These are phyloP conservation scores for Murina feae DNA, from an alignment of 2,113 vertebrate genomes.

Conservation along the genomic window DNA sequence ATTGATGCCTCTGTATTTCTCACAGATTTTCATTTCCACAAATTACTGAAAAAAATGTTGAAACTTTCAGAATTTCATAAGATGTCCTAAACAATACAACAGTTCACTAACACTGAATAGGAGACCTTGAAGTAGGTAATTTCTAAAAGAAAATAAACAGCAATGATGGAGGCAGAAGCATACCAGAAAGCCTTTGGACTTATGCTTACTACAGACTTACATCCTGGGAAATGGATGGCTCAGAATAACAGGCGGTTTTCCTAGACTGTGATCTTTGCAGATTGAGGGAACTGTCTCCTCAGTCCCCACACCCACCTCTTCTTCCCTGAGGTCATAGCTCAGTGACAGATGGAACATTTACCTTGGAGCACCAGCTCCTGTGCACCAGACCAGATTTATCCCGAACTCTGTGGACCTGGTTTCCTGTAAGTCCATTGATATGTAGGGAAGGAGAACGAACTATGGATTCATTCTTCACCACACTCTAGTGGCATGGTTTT, in stretches of 20 bases:
- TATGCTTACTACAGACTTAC: background rate
- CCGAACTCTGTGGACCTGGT: background rate
- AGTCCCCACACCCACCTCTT: too few species aligned
- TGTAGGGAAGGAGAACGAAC: background rate
- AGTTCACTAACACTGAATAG: background rate
- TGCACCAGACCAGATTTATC: background rate
- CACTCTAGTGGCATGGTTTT: background rate
- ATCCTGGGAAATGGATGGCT: background rate
- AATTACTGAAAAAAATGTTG: slow-evolving; percentile 17
- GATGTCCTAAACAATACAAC: background rate
- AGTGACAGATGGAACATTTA: background rate
- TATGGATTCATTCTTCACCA: background rate
- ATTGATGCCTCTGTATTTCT: background rate
- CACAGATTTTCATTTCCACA: background rate
- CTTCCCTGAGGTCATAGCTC: background rate
- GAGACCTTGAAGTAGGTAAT: background rate
- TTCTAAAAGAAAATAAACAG: slow-evolving; percentile 3
- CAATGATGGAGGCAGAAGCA: background rate
- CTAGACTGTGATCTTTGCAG: background rate
- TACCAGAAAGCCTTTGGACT: background rate
- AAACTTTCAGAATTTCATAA: background rate
- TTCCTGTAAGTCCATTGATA: background rate
- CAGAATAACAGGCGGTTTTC: background rate
- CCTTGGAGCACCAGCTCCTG: background rate
- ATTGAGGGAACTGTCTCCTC: background rate